Evolutionary conservation across 1,140 invertebrate species (phyloP), one percentile per base, ranked within the genome.

Genomic region (Tachypleus tridentatus): DNA sequence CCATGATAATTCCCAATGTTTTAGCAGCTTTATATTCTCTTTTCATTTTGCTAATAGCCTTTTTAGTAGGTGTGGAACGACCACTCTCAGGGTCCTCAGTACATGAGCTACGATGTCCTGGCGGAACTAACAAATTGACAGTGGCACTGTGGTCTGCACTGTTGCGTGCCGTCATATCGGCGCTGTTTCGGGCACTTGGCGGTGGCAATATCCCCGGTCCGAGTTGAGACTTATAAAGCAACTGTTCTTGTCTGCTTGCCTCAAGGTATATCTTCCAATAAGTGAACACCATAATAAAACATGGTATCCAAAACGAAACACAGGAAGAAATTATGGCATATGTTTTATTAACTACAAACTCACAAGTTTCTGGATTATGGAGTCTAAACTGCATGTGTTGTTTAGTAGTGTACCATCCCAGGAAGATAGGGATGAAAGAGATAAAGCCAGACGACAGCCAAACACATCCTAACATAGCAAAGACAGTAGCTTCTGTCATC

Each of bases 221-320:
- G 49, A 66, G 64, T 50, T 72, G 69, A 67, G 83, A 85, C 64
- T 69, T 85, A 75, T 89, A 87, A 73, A 93, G 82, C 70, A 89
- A 87, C 72, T 92, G 92, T 74, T 96, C 93, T 74, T 97, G 93
- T 10, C 85, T 82, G 73, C 91, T 89, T 1, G 93, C 93, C 77
- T 95, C 92, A 64, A 85, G 83, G 77, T 92, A 96, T 75, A 96
- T 95, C 10, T 87, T 85, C 59, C 86, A 81, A 72, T 97, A 97
- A 5, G 91, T 93, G 73, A 91, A 88, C 64, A 92, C 84, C 93
- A 97, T 97, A 61, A 96, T 93, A 49, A 89, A 87, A 75, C 90
- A 92, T 0, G 94, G 94, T 74, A 95, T 94, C 93, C 93, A 97
- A 75, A 97, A 97, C 0, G 91, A 95, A 73, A 97, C 92, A 57